Base-by-base conservation (phyloP, 1,140 invertebrate genomes). In the Halesus radiatus region DNA sequence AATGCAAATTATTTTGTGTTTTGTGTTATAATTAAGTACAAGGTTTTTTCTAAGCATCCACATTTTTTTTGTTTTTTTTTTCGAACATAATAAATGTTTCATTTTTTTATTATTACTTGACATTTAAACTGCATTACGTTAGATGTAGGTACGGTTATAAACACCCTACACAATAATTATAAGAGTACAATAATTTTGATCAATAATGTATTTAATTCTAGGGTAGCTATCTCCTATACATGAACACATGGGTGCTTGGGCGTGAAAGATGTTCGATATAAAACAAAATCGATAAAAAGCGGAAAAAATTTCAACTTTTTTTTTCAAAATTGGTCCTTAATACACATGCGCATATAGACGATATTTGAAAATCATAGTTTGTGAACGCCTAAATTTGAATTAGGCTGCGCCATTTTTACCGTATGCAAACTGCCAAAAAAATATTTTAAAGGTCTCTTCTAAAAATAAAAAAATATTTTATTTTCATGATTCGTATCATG, bases 161-260 rank as follows among this genome's bases (percentile, higher is more conserved):
- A 73, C 37, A 60, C 15, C 56, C 58, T 22, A 32, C 58, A 66
- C 26, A 29, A 80, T 75, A 66, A 80, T 80, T 45, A 45, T 45
- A 45, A 72, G 70, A 73, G 45, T 37, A 72, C 58, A 80, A 80
- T 80, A 80, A 75, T 80, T 80, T 79, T 79, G 76, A 58, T 52
- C n/a, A 56, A 79, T 74, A 32, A 80, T 37, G 58, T 66, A 75
- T 72, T 80, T 64, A 75, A 74, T 29, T 53, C 76, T 78, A 79
- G 22, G 22, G 37, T 22, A 23, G 66, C 20, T 72, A 72, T 66
- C 68, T 60, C 0, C 53, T 70, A 54, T 70, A 70, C 45, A 70
- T 70, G 76, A 62, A 50, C n/a, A 70, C 62, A 32, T 78, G 76
- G 18, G 76, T 68, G 58, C 76, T 62, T 54, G 62, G 76, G 62